Base-by-base conservation (phyloP, 2,797 vertebrate genomes). In the Phrynocephalus guinanensis region DNA sequence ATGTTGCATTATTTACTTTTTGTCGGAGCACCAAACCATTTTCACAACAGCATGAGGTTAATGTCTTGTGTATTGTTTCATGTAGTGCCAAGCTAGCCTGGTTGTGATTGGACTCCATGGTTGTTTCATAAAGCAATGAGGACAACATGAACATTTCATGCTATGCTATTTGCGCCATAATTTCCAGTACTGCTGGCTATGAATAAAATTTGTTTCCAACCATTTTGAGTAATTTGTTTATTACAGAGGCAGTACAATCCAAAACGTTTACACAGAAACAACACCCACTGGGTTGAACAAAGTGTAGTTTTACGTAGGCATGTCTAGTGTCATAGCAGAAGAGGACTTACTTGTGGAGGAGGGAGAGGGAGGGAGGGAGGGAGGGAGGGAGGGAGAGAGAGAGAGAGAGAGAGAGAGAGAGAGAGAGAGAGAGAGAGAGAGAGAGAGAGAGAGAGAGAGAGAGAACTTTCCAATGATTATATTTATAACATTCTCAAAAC, bases 1-100 rank as follows among this genome's bases (percentile, higher is more conserved):
- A 94, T 87, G 89, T 91, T 95, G 97, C 97, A 97, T 98, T 97
- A 91, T 89, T 94, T 94, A 90, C 91, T 89, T 93, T 83, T 94
- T 94, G 93, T 93, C 91, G 95, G 97, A 95, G 90, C 88, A 73
- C 79, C 89, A 94, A 95, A 85, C 94, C 93, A 94, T 96, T 96
- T 93, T 95, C 96, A 93, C 94, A 96, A 93, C 95, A 95, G 95
- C 95, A 94, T 95, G 96, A 87, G 93, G 90, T 84, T 90, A 92
- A 94, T 92, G 83, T 18, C 48, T 67, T 77, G 81, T 95, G 94
- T 95, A 96, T 94, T 91, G 96, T 96, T 95, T 96, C 94, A 92
- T 93, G 89, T 86, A 83, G 86, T 93, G 92, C 83, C 91, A 93
- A 88, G 97, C 96, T 86, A 91, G 50, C 83, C 87, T 83, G 79